phyloP scores from a whole-genome alignment of 2,113 vertebrate genomes.

The Thamnophis sirtalis region DNA sequence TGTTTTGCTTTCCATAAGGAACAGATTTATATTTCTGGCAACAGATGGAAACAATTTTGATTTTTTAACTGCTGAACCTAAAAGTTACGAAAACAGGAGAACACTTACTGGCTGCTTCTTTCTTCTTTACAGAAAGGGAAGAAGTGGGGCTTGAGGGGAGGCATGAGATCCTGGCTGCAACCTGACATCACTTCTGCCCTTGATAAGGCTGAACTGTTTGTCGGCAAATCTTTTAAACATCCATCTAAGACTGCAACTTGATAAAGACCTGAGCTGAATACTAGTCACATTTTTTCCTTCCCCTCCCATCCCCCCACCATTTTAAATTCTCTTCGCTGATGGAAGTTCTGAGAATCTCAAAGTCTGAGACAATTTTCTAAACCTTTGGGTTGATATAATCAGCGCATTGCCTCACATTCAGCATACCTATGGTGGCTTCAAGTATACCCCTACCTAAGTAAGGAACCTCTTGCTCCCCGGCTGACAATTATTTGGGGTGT shows the following conservation, averaged over 20 bases:
- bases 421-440: neutral
- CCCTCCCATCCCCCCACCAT: neutral
- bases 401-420: neutral
- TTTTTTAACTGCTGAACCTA: neutral
- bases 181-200: neutral
- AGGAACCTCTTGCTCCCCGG: neutral
- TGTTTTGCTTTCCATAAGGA: neutral
- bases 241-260: neutral
- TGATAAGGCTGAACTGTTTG: neutral
- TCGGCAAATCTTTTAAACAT: neutral
- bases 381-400: neutral
- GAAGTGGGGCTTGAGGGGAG: neutral
- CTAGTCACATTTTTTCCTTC: neutral
- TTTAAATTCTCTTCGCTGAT: neutral
- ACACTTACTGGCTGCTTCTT: neutral
- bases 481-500: neutral
- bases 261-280: neutral
- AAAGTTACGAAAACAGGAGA: neutral
- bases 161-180: neutral
- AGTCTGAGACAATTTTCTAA: neutral
- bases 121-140: neutral
- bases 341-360: neutral
- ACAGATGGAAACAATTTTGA: neutral
- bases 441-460: neutral
- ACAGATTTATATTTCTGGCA: neutral